Conservation (phyloP, 2,888 invertebrate genomes). For the Phanerotoma sp. region DNA sequence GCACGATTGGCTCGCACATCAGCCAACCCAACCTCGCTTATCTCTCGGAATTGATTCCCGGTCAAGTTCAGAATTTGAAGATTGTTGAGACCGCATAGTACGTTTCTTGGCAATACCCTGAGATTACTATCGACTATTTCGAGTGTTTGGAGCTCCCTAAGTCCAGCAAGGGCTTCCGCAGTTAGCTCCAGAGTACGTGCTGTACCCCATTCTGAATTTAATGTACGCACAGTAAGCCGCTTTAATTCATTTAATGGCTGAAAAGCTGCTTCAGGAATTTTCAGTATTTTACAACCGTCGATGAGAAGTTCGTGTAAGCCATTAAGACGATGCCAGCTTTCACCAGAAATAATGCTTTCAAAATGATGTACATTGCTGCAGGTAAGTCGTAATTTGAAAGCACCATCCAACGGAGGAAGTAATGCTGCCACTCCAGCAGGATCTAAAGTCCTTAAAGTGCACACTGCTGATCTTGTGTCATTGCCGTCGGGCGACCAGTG, state of each 20-base stretch:
- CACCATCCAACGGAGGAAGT: constrained; percentile 65
- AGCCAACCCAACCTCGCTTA: constrained; percentile 74
- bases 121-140: constrained; percentile 85
- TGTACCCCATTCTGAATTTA: constrained; percentile 77
- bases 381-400: constrained; percentile 71
- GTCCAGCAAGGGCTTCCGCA: constrained; percentile 71
- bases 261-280: constrained; percentile 75
- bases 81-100: constrained; percentile 77
- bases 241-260: constrained; percentile 78
- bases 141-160: constrained; percentile 76
- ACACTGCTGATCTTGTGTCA: constrained; percentile 61
- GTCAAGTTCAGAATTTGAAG: constrained; percentile 83
- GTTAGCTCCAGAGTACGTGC: constrained; percentile 74
- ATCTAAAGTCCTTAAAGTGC: constrained; percentile 60
- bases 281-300: constrained; percentile 77
- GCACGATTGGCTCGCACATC: constrained; percentile 57
- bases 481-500: constrained; percentile 63
- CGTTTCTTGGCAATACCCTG: constrained; percentile 74
- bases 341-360: constrained; percentile 74
- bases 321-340: constrained; percentile 71
- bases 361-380: constrained; percentile 78
- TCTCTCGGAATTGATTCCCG: constrained; percentile 76
- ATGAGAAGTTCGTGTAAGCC: constrained; percentile 75
- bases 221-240: constrained; percentile 75
- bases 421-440: constrained; percentile 60